Evolutionary conservation across 2,113 vertebrate genomes (phyloP), one percentile per base, ranked within the genome.

Genomic region (Pseudopodoces humilis): DNA sequence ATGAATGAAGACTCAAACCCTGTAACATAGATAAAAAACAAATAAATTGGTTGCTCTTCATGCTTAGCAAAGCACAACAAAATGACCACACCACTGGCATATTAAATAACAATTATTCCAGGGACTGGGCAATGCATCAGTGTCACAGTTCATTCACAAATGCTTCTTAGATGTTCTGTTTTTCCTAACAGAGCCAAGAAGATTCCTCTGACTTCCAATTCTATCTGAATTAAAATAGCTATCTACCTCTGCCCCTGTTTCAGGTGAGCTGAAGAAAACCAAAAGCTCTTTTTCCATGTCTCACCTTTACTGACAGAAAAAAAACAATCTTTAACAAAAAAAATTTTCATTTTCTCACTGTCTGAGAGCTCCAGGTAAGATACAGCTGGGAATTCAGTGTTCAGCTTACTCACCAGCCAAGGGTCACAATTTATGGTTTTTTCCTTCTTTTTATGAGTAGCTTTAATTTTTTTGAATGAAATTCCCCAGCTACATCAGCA

Each of bases 81-180:
- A 69, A 39, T 41, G 20, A 87, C 6, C 33, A 39, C 52, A 84
- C 46, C 68, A 24, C 15, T 20, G 16, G 20, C 30, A 68, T 2
- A 13, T 59, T 69, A 63, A 92, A 79, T 33, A 63, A 71, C 88
- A 21, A 72, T 28, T 12, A 16, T 33, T 69, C 31, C 35, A 35
- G 0, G 0, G 22, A 37, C 55, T 74, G 37, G 46, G 50, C 35
- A 94, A 56, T 41, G 43, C 10, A 18, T 3, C 0, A 0, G 4
- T 69, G 14, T 16, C 31, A 60, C 27, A 67, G 50, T 5, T 28
- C 23, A 46, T 41, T 86, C 75, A 89, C 13, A 72, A 69, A 77
- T 19, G 20, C 33, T 82, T 76, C 35, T 55, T 6, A 37, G 33
- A n/a, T 55, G 7, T 20, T 65, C 6, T 22, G 27, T 37, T 15